Evolutionary conservation across 2,888 invertebrate species (phyloP).

Genomic region (Amphipoea oculea): DNA sequence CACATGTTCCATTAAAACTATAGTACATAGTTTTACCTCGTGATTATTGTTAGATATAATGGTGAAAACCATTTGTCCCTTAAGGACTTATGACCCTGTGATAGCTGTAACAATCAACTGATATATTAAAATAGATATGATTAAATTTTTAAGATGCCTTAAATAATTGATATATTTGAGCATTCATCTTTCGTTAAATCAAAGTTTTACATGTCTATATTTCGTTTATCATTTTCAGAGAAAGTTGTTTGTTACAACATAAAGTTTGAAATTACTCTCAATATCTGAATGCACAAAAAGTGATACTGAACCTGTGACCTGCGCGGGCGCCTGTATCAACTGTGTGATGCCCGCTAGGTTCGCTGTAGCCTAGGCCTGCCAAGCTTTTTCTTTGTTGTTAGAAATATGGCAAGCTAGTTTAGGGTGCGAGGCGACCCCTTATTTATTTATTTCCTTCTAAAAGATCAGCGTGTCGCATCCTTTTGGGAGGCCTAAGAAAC

Average conservation of each 20-base stretch:
- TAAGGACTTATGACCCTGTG: slow-evolving; percentile 60
- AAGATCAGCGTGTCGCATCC: background rate
- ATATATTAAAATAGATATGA: slow-evolving; percentile 46
- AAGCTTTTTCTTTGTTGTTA: background rate
- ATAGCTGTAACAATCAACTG: slow-evolving; percentile 60
- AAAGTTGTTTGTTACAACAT: background rate
- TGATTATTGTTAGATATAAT: slow-evolving; percentile 60
- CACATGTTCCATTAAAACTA: slow-evolving; percentile 54
- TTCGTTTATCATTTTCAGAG: background rate
- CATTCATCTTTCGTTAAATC: slow-evolving; percentile 22
- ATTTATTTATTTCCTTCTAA: background rate
- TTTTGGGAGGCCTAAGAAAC: background rate
- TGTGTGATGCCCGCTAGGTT: background rate
- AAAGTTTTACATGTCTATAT: background rate
- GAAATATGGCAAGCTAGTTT: slow-evolving; percentile 12
- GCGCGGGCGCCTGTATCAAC: background rate
- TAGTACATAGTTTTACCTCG: slow-evolving; percentile 61
- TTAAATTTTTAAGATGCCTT: slow-evolving; percentile 56
- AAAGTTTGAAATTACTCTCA: slow-evolving; percentile 23
- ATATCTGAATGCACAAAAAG: slow-evolving; percentile 34
- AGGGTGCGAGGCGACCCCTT: background rate
- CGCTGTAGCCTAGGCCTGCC: background rate
- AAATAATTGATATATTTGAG: slow-evolving; percentile 40
- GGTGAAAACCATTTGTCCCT: slow-evolving; percentile 47
- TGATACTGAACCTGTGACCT: slow-evolving; percentile 26